Evolutionary conservation across 2,113 vertebrate genomes (phyloP), one percentile per base, ranked within the genome.

Genomic region (Takifugu flavidus): DNA sequence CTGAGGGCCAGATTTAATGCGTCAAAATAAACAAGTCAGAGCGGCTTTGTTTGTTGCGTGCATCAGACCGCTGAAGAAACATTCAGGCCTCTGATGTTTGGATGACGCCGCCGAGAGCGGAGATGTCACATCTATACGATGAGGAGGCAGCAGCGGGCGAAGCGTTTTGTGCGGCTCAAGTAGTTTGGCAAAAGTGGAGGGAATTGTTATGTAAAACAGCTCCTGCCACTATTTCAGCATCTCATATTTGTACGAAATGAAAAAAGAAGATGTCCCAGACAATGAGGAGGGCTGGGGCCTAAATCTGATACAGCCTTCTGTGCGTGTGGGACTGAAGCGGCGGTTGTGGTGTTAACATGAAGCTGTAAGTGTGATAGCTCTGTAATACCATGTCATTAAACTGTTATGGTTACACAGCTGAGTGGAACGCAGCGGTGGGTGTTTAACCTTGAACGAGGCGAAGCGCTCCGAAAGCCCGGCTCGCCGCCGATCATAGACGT

Each of bases 341-440:
- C 4, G 80, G 77, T 79, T 83, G 72, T 78, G 78, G 86, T 80
- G 85, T 86, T 80, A 89, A 87, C 82, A 80, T 58, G 81, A 75
- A 77, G 81, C 70, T 60, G 64, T 83, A 80, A 83, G 82, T 84
- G 82, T 86, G 86, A 87, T 87, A 72, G 84, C 84, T 34, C 56
- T 74, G 79, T 89, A 89, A 86, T 85, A 84, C 81, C 82, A 80
- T 83, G 87, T 78, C 82, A 87, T 87, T 89, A 89, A 86, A 85
- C 72, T 87, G 84, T 88, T 86, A 87, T 87, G 83, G 84, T 88
- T 88, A 88, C 79, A 84, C 82, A 88, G 86, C 84, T 84, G 71
- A 62, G 60, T 79, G 82, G 71, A 86, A 78, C 73, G 77, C 86
- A 88, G 75, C 80, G 72, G 80, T 80, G 82, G 78, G 72, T 82